Percentiles rank a stretch among this genome's conserved stretches.
phyloP scores from a whole-genome alignment of 2,888 invertebrate species.

The Liposcelis brunnea region DNA sequence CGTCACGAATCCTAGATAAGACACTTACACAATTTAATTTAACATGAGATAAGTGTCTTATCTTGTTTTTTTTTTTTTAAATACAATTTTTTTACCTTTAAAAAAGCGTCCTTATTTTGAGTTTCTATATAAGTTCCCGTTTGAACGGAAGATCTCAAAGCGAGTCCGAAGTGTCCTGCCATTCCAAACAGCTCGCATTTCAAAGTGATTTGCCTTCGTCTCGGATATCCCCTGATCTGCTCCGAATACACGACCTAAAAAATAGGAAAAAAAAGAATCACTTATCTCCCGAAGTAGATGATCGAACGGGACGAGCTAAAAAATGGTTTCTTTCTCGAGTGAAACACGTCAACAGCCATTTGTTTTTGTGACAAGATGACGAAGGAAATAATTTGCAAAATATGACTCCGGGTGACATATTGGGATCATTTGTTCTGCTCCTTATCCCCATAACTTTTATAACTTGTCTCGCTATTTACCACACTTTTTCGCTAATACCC shows the following conservation, averaged over 20 bases:
- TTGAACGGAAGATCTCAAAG: conserved; percentile 37
- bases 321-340: not conserved
- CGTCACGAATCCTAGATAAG: too few relatives aligned
- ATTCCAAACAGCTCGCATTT: conserved; percentile 67
- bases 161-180: conserved; percentile 64
- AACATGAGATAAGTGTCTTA: too few relatives aligned
- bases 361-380: too few relatives aligned
- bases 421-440: too few relatives aligned
- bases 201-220: conserved; percentile 46
- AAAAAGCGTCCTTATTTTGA: conserved; percentile 4
- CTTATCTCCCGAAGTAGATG: not conserved
- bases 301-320: conserved; percentile 12
- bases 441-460: too few relatives aligned
- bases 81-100: conserved; percentile 5
- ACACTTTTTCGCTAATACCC: too few relatives aligned
- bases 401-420: too few relatives aligned
- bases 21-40: too few relatives aligned
- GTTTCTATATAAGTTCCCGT: conserved; percentile 8
- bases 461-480: too few relatives aligned
- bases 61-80: too few relatives aligned
- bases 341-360: not conserved
- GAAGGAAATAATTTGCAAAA: too few relatives aligned
- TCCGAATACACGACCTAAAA: conserved; percentile 56
- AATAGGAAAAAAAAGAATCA: conserved; percentile 13
- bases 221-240: conserved; percentile 55